These are phyloP conservation scores for Trilocha varians DNA, from an alignment of 2,888 invertebrate species.

Conservation along the genomic window DNA sequence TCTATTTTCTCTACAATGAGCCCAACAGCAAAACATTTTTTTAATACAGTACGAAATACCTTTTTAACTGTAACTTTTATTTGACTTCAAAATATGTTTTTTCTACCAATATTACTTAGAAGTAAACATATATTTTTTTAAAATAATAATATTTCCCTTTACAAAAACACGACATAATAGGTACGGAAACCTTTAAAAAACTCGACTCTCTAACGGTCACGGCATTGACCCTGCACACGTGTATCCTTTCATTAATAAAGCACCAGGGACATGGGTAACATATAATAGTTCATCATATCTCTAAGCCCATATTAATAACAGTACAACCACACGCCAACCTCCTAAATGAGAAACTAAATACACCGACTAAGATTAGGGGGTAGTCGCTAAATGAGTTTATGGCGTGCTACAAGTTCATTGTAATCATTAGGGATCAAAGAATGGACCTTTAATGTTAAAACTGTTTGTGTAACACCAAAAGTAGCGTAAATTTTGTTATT, in stretches of 20 bases:
- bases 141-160: too few species aligned
- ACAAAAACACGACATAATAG: too few species aligned
- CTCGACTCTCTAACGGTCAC: too few species aligned
- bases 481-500: conserved; percentile 15
- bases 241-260: background rate
- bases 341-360: conserved; percentile 44
- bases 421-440: conserved; percentile 39
- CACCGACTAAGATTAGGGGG: conserved; percentile 43
- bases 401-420: conserved; percentile 50
- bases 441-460: conserved; percentile 26
- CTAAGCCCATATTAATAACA: conserved; percentile 40
- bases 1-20: too few species aligned
- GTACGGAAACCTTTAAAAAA: too few species aligned
- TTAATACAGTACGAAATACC: too few species aligned
- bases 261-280: background rate
- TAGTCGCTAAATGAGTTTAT: conserved; percentile 58
- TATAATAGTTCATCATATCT: conserved; percentile 26
- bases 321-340: conserved; percentile 34
- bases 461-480: conserved; percentile 22
- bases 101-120: too few species aligned
- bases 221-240: too few species aligned
- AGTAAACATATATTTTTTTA: too few species aligned
- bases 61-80: too few species aligned
- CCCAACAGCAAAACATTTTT: too few species aligned
- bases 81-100: too few species aligned